Evolutionary conservation across 2,113 vertebrate species (phyloP).

Genomic region (Myxocyprinus asiaticus): DNA sequence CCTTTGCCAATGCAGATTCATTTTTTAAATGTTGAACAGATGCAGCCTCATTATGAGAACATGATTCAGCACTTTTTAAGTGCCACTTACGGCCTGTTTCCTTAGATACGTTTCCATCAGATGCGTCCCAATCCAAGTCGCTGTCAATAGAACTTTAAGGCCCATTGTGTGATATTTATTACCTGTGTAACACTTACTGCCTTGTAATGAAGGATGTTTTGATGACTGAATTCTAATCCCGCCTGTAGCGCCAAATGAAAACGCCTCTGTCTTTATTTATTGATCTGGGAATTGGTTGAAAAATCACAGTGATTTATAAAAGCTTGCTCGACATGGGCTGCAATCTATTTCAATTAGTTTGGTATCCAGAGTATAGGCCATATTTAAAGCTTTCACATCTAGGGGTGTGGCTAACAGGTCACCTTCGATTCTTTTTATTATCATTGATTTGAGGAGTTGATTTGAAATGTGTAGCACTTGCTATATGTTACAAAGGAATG

Average conservation of each 20-base stretch:
- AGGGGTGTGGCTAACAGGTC: neutral
- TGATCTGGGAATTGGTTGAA: constrained; percentile 60
- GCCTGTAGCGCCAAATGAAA: neutral
- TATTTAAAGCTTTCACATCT: constrained; percentile 19
- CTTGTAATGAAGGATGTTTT: constrained; percentile 30
- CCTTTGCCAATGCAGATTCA: neutral
- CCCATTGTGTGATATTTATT: constrained; percentile 35
- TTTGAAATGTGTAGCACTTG: neutral
- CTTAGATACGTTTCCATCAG: constrained; percentile 24
- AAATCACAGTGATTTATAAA: constrained; percentile 63
- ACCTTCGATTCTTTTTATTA: constrained; percentile 12
- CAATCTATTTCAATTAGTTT: constrained; percentile 57
- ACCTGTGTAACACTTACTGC: constrained; percentile 17
- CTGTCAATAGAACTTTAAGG: constrained; percentile 34
- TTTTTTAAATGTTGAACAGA: constrained; percentile 18
- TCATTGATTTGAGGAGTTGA: neutral
- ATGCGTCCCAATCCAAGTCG: constrained; percentile 1
- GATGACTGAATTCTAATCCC: neutral
- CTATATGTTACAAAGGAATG: neutral
- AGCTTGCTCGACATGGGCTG: constrained; percentile 53
- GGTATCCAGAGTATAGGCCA: constrained; percentile 24
- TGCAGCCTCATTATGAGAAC: constrained; percentile 17
- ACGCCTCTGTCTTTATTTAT: constrained; percentile 25
- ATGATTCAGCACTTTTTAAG: constrained; percentile 35
- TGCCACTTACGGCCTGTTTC: constrained; percentile 43